These are phyloP conservation scores for Drosophila nasuta DNA, from an alignment of 1,140 invertebrate genomes.

Conservation along the genomic window DNA sequence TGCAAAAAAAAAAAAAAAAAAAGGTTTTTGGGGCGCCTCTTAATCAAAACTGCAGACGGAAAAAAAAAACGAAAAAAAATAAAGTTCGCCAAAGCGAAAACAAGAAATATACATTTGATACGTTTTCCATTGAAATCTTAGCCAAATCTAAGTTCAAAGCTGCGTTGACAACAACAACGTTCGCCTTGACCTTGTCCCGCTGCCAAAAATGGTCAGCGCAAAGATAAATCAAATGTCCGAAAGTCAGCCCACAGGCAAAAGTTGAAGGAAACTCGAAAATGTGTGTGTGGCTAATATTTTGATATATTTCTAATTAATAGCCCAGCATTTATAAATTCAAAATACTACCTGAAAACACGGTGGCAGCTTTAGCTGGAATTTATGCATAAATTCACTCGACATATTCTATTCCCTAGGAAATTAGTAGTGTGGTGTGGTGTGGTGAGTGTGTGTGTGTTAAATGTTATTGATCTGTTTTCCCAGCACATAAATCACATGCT, in stretches of 20 bases:
- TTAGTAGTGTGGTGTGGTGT: slow-evolving; percentile 33
- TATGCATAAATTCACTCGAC: slow-evolving; percentile 40
- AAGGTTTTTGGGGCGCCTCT: slow-evolving; percentile 67
- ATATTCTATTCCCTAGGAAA: slow-evolving; percentile 22
- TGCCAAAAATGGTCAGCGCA: slow-evolving; percentile 72
- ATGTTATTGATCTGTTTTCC: slow-evolving; percentile 80
- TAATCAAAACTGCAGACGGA: slow-evolving; percentile 75
- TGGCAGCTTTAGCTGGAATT: slow-evolving; percentile 67
- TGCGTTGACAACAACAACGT: slow-evolving; percentile 63
- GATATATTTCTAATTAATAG: slow-evolving; percentile 80
- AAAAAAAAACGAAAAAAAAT: slow-evolving; percentile 16
- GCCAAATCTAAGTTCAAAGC: slow-evolving; percentile 64
- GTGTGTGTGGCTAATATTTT: slow-evolving; percentile 52
- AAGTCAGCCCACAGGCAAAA: slow-evolving; percentile 31
- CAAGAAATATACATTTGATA: slow-evolving; percentile 25
- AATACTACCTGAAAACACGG: slow-evolving; percentile 27
- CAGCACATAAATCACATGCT: slow-evolving; percentile 74
- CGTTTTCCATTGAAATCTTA: slow-evolving; percentile 60
- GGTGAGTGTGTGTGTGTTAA: slow-evolving; percentile 52
- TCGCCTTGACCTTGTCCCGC: slow-evolving; percentile 71
- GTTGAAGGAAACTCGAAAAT: slow-evolving; percentile 17
- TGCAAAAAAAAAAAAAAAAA: slow-evolving; percentile 45
- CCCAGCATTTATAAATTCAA: slow-evolving; percentile 48
- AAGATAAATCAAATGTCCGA: slow-evolving; percentile 68
- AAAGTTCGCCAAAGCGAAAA: neutral